These are phyloP conservation scores for Gambelia wislizenii DNA, from an alignment of 2,797 vertebrate genomes.

Conservation along the genomic window DNA sequence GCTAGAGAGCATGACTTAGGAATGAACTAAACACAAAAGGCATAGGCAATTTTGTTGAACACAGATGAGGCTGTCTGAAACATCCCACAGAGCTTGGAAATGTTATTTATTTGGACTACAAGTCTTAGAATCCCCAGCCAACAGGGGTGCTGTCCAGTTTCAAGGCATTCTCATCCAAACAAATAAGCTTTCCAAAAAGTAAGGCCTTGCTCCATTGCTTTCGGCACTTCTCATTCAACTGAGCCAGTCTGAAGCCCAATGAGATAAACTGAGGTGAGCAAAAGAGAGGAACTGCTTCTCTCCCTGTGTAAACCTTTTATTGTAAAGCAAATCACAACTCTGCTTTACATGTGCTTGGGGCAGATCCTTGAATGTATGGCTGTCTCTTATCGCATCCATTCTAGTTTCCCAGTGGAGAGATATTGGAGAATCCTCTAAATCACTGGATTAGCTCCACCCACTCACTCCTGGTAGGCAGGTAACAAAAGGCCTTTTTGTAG, in stretches of 20 bases:
- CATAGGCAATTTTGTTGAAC: not conserved
- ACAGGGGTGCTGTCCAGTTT: no score
- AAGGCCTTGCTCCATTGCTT: not conserved
- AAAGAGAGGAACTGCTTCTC: not conserved
- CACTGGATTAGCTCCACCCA: no score
- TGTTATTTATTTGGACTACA: no score
- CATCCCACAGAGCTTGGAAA: not conserved
- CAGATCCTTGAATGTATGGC: not conserved
- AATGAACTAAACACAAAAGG: not conserved
- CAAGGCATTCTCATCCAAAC: no score
- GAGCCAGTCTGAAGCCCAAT: not conserved
- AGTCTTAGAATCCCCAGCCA: no score
- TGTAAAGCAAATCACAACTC: not conserved
- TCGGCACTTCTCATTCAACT: no score
- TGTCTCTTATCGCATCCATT: not conserved
- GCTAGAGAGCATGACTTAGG: not conserved
- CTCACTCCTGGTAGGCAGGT: no score
- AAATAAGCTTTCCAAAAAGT: no score
- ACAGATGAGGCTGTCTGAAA: not conserved
- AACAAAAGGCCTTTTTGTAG: no score
- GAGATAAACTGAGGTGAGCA: not conserved
- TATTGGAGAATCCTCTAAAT: no score
- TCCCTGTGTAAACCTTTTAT: not conserved
- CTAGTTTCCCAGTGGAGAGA: no score
- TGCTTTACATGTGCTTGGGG: not conserved